phyloP scores from a whole-genome alignment of 2,888 invertebrate genomes.

The Callyntrura sp. region DNA sequence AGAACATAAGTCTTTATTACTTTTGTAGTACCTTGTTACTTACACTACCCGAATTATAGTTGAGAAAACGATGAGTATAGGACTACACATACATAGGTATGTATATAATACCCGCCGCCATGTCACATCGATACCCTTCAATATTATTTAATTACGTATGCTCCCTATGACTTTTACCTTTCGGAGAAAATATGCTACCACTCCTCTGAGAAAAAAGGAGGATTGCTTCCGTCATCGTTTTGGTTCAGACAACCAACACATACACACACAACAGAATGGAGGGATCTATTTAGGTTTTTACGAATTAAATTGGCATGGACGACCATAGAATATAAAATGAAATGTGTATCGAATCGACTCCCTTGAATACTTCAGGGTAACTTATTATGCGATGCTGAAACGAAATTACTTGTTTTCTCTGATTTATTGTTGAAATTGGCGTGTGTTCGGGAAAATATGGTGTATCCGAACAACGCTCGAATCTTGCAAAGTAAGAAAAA shows the following conservation, averaged over 20 bases:
- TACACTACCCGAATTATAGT: neutral
- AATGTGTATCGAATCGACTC: conserved; percentile 12
- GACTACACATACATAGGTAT: neutral
- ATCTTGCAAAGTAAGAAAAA: no score
- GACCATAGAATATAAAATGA: conserved; percentile 62
- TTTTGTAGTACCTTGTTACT: no score
- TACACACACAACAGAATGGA: neutral
- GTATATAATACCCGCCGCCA: neutral
- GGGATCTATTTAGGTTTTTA: conserved; percentile 38
- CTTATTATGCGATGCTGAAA: no score
- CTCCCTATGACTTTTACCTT: conserved; percentile 33
- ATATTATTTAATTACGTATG: conserved; percentile 40
- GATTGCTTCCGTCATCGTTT: neutral
- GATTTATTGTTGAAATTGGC: no score
- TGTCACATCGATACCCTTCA: conserved; percentile 10
- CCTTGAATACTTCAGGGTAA: neutral
- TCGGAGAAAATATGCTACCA: neutral
- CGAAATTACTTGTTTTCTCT: no score
- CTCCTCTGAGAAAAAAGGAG: conserved; percentile 30
- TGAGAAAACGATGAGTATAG: no score
- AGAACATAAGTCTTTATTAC: neutral
- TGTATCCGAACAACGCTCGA: no score
- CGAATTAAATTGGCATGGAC: conserved; percentile 69
- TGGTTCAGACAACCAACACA: neutral
- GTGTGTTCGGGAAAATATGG: no score